phyloP scores from a whole-genome alignment of 2,113 vertebrate species.

The Scophthalmus maximus region DNA sequence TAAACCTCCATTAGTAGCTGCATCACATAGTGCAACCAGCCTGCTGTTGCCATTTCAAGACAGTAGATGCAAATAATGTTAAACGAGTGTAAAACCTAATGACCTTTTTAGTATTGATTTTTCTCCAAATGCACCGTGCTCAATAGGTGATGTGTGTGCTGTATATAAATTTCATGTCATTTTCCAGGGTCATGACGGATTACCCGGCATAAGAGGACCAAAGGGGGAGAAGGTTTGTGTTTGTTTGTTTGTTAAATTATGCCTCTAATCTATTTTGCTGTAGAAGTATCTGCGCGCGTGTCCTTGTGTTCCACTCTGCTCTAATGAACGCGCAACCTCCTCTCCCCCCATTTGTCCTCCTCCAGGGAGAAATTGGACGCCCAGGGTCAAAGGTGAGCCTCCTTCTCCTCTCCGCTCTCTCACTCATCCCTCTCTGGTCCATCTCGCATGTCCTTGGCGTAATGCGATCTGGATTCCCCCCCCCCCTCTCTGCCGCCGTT shows the following conservation, averaged over 20 bases:
- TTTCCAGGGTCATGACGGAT: conserved; percentile 86
- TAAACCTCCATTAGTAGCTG: conserved; percentile 12
- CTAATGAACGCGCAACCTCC: conserved; percentile 39
- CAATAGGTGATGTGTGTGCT: conserved; percentile 18
- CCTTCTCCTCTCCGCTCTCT: conserved; percentile 21
- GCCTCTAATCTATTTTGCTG: conserved; percentile 40
- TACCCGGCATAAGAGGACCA: conserved; percentile 89
- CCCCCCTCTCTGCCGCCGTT: conserved; percentile 3
- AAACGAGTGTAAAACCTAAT: conserved; percentile 13
- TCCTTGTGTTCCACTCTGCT: conserved; percentile 48
- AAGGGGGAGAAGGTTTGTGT: conserved; percentile 91
- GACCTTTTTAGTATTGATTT: conserved; percentile 47
- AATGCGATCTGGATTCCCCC: conserved; percentile 46
- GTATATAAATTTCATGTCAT: conserved; percentile 35
- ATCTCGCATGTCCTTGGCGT: conserved; percentile 59
- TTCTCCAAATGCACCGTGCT: conserved; percentile 3
- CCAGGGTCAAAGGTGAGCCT: conserved; percentile 92
- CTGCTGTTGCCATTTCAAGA: background rate
- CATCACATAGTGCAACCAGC: background rate
- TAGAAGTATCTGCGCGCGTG: conserved; percentile 30
- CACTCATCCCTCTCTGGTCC: conserved; percentile 8
- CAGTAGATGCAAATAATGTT: conserved; percentile 4
- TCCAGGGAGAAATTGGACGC: conserved; percentile 93
- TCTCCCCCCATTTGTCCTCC: conserved; percentile 61
- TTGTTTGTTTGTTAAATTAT: conserved; percentile 10